A percentile compares a stretch with the other conserved stretches of the same genome.
These are phyloP conservation scores for Crax fasciolata DNA, from an alignment of 2,797 vertebrate species.

Conservation along the genomic window DNA sequence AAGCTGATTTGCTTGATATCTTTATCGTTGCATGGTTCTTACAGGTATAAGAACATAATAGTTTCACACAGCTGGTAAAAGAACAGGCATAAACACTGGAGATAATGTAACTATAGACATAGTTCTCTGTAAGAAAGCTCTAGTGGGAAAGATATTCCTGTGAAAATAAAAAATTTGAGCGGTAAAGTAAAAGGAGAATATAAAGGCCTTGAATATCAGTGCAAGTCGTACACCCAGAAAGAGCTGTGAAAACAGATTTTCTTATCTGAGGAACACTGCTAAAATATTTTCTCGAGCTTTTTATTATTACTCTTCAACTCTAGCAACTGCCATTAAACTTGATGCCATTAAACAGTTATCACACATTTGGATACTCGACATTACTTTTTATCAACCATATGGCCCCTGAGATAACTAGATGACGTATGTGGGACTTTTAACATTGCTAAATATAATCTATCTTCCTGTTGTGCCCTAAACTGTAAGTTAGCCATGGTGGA, in stretches of 20 bases:
- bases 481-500: neutral
- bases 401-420: neutral
- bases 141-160: neutral
- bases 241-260: neutral
- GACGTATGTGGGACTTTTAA: neutral
- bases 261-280: neutral
- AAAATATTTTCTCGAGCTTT: neutral
- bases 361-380: neutral
- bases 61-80: neutral
- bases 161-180: neutral
- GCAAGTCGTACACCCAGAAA: neutral
- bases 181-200: neutral
- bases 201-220: neutral
- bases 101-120: neutral
- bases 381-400: neutral
- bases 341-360: neutral
- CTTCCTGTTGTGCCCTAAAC: neutral
- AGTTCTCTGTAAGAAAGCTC: neutral
- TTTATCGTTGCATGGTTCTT: neutral
- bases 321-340: neutral
- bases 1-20: neutral
- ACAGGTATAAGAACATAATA: neutral
- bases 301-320: neutral
- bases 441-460: neutral
- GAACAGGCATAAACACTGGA: neutral